Percentiles rank a stretch among this genome's conserved stretches.
Conservation (phyloP, 2,113 vertebrate genomes). For the Myrmecobius fasciatus region DNA sequence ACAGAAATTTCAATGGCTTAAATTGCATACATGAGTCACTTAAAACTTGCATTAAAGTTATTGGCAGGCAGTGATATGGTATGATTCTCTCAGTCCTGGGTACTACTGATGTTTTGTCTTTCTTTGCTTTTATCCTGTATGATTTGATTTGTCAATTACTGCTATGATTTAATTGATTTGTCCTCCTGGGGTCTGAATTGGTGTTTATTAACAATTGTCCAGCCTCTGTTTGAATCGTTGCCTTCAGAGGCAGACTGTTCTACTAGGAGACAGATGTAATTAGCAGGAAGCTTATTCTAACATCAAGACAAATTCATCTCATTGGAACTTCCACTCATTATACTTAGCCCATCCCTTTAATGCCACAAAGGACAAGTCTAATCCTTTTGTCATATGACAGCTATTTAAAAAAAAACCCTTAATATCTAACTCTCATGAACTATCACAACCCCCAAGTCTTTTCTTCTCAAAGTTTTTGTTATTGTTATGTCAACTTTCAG, state of each 20-base stretch:
- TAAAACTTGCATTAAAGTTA: background rate
- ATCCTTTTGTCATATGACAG: background rate
- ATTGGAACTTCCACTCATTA: background rate
- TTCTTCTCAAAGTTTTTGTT: background rate
- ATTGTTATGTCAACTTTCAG: background rate
- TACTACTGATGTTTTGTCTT: background rate
- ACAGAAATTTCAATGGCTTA: background rate
- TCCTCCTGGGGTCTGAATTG: background rate
- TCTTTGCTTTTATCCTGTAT: background rate
- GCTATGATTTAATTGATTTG: background rate
- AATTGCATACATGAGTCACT: background rate
- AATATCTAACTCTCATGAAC: background rate
- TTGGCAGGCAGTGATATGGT: background rate
- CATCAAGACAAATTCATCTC: slow-evolving; percentile 4
- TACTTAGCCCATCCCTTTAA: background rate
- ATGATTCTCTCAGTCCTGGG: background rate
- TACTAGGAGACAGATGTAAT: background rate
- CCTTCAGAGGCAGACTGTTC: background rate
- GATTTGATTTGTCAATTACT: background rate
- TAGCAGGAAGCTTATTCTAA: background rate
- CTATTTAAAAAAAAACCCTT: background rate
- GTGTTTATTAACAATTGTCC: background rate
- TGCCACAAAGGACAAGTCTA: background rate
- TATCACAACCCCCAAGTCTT: background rate
- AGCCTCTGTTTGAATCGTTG: background rate